Percentiles rank a stretch among this genome's conserved stretches.
phyloP scores from a whole-genome alignment of 2,113 vertebrate genomes.

The Irena cyanogastra region DNA sequence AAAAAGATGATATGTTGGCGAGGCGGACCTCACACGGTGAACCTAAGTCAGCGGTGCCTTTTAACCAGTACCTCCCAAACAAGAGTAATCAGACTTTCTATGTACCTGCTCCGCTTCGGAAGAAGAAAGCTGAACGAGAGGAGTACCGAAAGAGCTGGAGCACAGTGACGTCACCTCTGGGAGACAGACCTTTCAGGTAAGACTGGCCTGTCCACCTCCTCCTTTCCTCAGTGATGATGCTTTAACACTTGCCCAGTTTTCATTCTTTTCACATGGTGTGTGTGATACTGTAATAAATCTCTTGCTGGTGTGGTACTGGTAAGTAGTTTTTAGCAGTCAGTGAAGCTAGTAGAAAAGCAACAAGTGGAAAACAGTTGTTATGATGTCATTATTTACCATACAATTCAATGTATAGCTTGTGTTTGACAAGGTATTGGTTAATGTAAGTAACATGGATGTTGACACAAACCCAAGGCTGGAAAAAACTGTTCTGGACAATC shows the following conservation, averaged over 20 bases:
- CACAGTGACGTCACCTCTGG: slow-evolving; percentile 85
- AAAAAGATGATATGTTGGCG: slow-evolving; percentile 94
- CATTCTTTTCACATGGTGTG: not conserved
- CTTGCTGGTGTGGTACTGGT: not conserved
- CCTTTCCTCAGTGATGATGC: not conserved
- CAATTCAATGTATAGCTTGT: not conserved
- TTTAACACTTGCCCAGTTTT: not conserved
- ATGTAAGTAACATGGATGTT: not conserved
- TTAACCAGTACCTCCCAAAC: slow-evolving; percentile 98
- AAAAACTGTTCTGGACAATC: not conserved
- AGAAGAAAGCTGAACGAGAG: slow-evolving; percentile 81
- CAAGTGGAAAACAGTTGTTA: not conserved
- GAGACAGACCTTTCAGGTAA: slow-evolving; percentile 92
- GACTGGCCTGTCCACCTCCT: not conserved
- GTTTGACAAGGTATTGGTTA: not conserved
- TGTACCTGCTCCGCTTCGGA: slow-evolving; percentile 81
- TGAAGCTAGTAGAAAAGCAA: not conserved
- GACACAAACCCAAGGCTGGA: not conserved
- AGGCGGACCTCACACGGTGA: slow-evolving; percentile 88
- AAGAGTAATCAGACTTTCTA: slow-evolving; percentile 92
- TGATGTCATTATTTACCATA: not conserved
- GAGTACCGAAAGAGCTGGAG: slow-evolving; percentile 90
- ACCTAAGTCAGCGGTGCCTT: slow-evolving; percentile 87
- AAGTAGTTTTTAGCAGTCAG: not conserved
- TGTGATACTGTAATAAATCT: not conserved